Evolutionary conservation across 2,888 invertebrate genomes (phyloP).

Genomic region (Heteromyza rotundicornis): DNA sequence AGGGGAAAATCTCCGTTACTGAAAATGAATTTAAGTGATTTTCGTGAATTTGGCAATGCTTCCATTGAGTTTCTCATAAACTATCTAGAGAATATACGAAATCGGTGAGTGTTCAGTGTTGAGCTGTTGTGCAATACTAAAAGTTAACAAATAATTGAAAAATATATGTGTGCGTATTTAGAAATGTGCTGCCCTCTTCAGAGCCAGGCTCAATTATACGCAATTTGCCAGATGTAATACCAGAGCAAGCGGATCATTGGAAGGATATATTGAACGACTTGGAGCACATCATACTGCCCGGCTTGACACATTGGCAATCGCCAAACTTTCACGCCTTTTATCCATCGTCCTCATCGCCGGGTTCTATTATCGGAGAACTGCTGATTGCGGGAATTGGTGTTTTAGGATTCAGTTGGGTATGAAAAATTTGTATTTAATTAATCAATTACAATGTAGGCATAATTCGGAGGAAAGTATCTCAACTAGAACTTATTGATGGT

Average conservation of each 20-base stretch:
- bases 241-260: conserved; percentile 50
- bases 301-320: conserved; percentile 52
- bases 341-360: conserved; percentile 46
- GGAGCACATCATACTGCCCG: conserved; percentile 46
- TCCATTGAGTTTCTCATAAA: conserved; percentile 91
- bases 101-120: conserved; percentile 67
- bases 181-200: conserved; percentile 43
- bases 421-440: conserved; percentile 25
- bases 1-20: too few species aligned
- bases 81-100: conserved; percentile 83
- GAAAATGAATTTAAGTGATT: conserved; percentile 77
- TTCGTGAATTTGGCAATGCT: conserved; percentile 83
- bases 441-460: background rate
- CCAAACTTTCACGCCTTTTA: conserved; percentile 50
- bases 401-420: conserved; percentile 51
- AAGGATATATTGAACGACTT: conserved; percentile 42
- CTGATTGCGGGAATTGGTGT: conserved; percentile 49
- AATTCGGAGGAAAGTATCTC: too few species aligned
- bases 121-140: conserved; percentile 11
- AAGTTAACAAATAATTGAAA: too few species aligned
- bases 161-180: too few species aligned
- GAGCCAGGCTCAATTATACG: conserved; percentile 41
- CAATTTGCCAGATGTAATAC: conserved; percentile 42
- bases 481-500: too few species aligned
- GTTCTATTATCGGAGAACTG: conserved; percentile 50